Base-by-base conservation (phyloP, 2,797 vertebrate species). In the Argya squamiceps region DNA sequence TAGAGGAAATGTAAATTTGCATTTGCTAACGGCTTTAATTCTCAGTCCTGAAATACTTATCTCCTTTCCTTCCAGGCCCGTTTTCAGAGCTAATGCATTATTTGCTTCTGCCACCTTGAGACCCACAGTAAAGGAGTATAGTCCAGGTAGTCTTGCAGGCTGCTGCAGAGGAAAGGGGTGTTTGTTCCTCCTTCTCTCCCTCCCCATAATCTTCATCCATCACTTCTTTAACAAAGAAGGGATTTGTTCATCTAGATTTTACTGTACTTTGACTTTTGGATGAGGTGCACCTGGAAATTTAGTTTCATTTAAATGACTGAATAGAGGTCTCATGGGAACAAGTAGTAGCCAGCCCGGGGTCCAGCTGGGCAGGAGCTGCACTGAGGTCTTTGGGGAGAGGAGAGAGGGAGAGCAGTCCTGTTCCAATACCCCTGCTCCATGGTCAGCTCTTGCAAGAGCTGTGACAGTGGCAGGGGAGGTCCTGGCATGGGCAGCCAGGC, bases 1-100 rank as follows among this genome's bases (percentile, higher is more conserved):
- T 96, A 97, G 96, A 93, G 93, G 89, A 97, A 96, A 96, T 97
- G 90, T 95, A 95, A 95, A 96, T 97, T 97, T 97, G 89, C 92
- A 88, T 89, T 96, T 86, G 59, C 92, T 87, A 96, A 95, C 60
- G 44, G 94, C 96, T 96, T 95, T 94, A 90, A 94, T 97, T 97
- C 82, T n/a, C 85, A 69, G 88, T 71, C 93, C 89, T 94, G 91
- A 89, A 96, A 97, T 88, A 78, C 78, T 94, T 91, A 53, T 12
- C 88, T 95, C 69, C 67, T 65, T 90, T 64, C 26, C 91, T 97
- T 89, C 64, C 83, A 83, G 94, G 93, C 83, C 74, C 53, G 93
- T 95, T 80, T 81, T 92, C 34, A 10, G 50, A 93, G 88, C 94
- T 91, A 81, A 88, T 81, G 73, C 46, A 10, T 24, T 47, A 91